Conservation (phyloP, 2,888 invertebrate genomes). For the Poecilus cupreus region DNA sequence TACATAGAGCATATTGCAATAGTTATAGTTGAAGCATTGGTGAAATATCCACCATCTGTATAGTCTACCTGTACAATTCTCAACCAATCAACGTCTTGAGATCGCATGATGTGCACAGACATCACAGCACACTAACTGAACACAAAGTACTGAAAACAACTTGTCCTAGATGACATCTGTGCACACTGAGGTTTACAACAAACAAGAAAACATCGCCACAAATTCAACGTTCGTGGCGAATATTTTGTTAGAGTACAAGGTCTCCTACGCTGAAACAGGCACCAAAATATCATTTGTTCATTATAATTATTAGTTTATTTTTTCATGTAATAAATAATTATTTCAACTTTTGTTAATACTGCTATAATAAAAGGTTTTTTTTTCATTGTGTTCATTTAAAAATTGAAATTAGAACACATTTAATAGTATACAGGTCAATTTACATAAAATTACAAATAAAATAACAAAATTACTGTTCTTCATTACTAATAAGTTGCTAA, state of each 20-base stretch:
- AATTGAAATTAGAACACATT: constrained; percentile 63
- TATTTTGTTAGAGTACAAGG: too few relatives aligned
- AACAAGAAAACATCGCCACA: neutral
- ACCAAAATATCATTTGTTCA: constrained; percentile 55
- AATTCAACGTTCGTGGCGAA: neutral
- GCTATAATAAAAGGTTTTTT: constrained; percentile 60
- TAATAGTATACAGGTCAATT: constrained; percentile 61
- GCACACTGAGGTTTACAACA: too few relatives aligned
- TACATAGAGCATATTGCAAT: constrained; percentile 62
- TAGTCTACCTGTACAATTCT: constrained; percentile 30
- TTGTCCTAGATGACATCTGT: too few relatives aligned
- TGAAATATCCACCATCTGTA: constrained; percentile 20
- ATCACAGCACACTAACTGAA: neutral
- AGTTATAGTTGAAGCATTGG: constrained; percentile 23
- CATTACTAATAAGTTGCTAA: constrained; percentile 53
- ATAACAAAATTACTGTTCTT: constrained; percentile 54
- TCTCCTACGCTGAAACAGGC: neutral
- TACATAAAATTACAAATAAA: constrained; percentile 60
- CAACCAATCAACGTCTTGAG: neutral
- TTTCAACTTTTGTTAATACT: constrained; percentile 61
- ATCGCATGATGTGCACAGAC: neutral
- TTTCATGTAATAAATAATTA: constrained; percentile 54
- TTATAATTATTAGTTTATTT: constrained; percentile 50
- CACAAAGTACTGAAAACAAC: too few relatives aligned
- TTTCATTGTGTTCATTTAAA: constrained; percentile 62